These are phyloP conservation scores for Cantharis flavilabris DNA, from an alignment of 2,888 invertebrate genomes.

Conservation along the genomic window DNA sequence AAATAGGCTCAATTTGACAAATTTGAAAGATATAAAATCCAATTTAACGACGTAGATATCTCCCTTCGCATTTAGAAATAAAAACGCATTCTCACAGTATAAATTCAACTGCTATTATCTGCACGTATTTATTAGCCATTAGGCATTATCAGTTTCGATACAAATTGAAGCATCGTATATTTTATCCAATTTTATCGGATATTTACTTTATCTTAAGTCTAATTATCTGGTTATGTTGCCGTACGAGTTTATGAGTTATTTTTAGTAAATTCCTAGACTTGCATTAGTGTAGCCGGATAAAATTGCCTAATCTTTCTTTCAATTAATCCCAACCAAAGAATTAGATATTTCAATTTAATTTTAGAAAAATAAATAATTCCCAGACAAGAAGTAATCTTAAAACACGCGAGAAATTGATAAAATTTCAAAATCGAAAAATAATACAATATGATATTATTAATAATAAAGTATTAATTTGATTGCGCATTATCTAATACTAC, in stretches of 20 bases:
- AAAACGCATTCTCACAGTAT: constrained; percentile 25
- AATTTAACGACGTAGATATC: constrained; percentile 11
- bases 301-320: constrained; percentile 8
- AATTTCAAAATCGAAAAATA: neutral
- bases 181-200: constrained; percentile 34
- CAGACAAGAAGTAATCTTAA: neutral
- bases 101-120: constrained; percentile 28
- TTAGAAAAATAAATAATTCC: neutral
- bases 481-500: neutral
- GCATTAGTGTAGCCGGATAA: constrained; percentile 44
- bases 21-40: constrained; percentile 10
- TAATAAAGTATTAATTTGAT: neutral
- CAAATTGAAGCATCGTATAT: constrained; percentile 37
- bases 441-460: neutral
- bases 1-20: constrained; percentile 6
- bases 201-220: constrained; percentile 33
- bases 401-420: neutral
- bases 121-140: constrained; percentile 35
- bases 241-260: constrained; percentile 35
- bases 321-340: neutral
- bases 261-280: constrained; percentile 42
- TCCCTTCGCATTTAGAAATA: constrained; percentile 22
- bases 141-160: constrained; percentile 35
- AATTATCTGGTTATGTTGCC: constrained; percentile 38
- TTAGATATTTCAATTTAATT: neutral